phyloP scores from a whole-genome alignment of 2,888 invertebrate genomes.

The Leptogaster cylindrica region DNA sequence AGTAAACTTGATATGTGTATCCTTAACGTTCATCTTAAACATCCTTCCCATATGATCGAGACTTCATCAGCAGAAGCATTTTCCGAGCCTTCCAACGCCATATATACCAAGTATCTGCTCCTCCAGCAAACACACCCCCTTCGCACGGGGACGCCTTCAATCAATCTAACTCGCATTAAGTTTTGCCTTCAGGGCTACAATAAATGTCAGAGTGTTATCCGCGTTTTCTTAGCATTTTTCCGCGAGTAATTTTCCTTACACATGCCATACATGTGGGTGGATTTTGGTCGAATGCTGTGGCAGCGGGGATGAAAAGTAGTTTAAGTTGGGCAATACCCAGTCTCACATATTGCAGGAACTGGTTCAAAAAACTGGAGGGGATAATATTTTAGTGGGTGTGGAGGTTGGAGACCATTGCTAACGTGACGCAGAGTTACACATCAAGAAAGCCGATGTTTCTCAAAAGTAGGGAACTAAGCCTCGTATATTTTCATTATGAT shows the following conservation, averaged over 20 bases:
- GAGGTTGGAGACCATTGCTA: no score
- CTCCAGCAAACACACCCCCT: conserved; percentile 2
- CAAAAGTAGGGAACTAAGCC: background rate
- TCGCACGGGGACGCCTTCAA: background rate
- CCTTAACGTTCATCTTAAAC: no score
- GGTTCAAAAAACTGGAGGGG: no score
- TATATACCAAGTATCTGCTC: background rate
- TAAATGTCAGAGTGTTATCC: conserved; percentile 35
- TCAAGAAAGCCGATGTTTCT: no score
- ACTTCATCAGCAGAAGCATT: conserved; percentile 2
- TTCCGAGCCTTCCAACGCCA: background rate
- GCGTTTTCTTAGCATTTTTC: conserved; percentile 22
- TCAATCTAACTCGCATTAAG: conserved; percentile 28
- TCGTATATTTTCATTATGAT: conserved; percentile 33
- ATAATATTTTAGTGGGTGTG: no score
- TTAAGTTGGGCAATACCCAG: no score
- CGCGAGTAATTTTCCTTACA: conserved; percentile 30
- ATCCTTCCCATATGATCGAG: background rate
- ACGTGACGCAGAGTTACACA: no score
- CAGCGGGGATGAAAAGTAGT: no score
- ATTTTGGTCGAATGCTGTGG: conserved; percentile 4
- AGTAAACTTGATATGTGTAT: conserved; percentile 11
- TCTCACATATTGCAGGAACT: no score
- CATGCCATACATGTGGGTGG: conserved; percentile 10
- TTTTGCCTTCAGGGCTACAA: conserved; percentile 30